phyloP scores from a whole-genome alignment of 2,888 invertebrate genomes.

The Formica aserva region DNA sequence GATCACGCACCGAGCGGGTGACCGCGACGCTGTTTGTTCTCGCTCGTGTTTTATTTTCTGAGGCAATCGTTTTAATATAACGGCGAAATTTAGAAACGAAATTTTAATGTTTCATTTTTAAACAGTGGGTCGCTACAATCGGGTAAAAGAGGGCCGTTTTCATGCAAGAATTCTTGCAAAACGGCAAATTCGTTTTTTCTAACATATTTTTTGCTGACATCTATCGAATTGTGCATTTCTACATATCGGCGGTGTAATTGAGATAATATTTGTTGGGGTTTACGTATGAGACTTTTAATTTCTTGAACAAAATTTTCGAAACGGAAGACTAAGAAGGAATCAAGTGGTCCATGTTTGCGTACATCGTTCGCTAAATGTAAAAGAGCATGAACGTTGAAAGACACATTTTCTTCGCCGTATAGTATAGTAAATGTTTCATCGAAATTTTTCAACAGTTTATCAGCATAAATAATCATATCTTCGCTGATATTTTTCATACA shows the following conservation, averaged over 20 bases:
- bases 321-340: slow-evolving; percentile 8
- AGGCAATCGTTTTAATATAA: too few species aligned
- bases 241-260: slow-evolving; percentile 7
- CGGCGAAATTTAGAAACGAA: too few species aligned
- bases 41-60: too few species aligned
- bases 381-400: not conserved
- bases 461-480: slow-evolving; percentile 12
- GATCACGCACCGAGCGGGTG: too few species aligned
- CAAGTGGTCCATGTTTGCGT: slow-evolving; percentile 6
- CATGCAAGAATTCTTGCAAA: slow-evolving; percentile 1
- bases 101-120: too few species aligned
- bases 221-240: slow-evolving; percentile 15
- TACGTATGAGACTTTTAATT: slow-evolving; percentile 4
- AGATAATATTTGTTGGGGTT: slow-evolving; percentile 9
- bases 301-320: slow-evolving; percentile 20
- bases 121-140: not conserved
- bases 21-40: too few species aligned
- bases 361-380: slow-evolving; percentile 16
- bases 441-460: slow-evolving; percentile 5
- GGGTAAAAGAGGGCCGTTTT: not conserved
- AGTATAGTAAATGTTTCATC: slow-evolving; percentile 10
- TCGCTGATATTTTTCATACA: not conserved
- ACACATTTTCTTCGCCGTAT: slow-evolving; percentile 2
- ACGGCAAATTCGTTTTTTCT: not conserved
- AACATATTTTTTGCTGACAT: not conserved